Evolutionary conservation across 2,113 vertebrate species (phyloP), one percentile per base, ranked within the genome.

Genomic region (Corythoichthys intestinalis): DNA sequence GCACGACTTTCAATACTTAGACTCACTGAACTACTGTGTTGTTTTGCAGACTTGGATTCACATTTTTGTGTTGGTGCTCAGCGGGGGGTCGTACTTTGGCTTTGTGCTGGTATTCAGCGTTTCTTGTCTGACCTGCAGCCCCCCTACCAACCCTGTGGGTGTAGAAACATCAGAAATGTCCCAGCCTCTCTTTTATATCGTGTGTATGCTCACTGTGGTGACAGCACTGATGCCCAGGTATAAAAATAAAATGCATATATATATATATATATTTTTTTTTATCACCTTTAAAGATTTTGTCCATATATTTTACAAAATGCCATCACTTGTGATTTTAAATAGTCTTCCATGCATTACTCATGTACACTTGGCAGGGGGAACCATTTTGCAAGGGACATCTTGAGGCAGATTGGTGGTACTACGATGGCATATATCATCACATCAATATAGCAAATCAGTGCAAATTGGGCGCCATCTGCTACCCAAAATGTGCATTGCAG

Each of bases 151-250:
- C 86, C 94, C 92, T 1, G 85, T 93, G 3, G 92, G 95, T 78
- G 90, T 96, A 38, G 94, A 97, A 77, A 88, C 91, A 2, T 84
- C 83, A 4, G 87, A 94, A 54, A 78, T 98, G 91, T 72, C 83
- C 34, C 90, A 94, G 37, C 92, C 96, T 0, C 47, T 91, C 1
- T 97, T 95, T 91, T 96, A 95, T 82, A 69, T 94, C 1, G 86
- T 95, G 41, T 96, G 94, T 65, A 47, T 81, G 28, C 79, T 98
- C 62, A 91, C 94, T 1, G 91, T 88, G 17, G 88, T 92, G 17
- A 17, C 90, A 38, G 97, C 97, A 69, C 90, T 98, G 48, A 81
- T 98, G 6, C 97, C 97, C 75, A 96, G 97, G 96, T 91, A 87
- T 34, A 59, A 10, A 63, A 39, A 69, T 47, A 12, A 11, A 9